Conservation (phyloP, 2,113 vertebrate genomes). For the Bufo bufo region DNA sequence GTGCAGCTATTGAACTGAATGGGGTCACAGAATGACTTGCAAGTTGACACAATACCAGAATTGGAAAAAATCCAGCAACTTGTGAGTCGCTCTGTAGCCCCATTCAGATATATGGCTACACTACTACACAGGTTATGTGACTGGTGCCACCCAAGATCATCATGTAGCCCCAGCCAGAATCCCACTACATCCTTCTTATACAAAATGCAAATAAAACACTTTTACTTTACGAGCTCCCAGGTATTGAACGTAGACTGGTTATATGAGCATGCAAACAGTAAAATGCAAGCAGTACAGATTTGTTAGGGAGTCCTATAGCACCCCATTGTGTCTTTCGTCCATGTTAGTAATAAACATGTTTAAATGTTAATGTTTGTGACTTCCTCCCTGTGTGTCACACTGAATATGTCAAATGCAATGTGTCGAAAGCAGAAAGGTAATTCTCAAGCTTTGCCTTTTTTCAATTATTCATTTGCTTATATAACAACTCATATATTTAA, state of each 20-base stretch:
- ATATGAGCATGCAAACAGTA: background rate
- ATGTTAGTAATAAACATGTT: slow-evolving; percentile 2
- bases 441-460: slow-evolving; percentile 22
- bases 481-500: slow-evolving; percentile 45
- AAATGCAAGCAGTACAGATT: background rate
- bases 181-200: no score
- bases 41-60: no score
- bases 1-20: no score
- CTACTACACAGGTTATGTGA: no score
- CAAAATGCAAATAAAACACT: no score
- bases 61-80: no score
- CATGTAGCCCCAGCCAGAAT: no score
- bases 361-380: slow-evolving; percentile 32
- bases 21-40: no score
- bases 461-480: slow-evolving; percentile 53
- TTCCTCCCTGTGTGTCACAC: slow-evolving; percentile 34
- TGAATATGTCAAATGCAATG: slow-evolving; percentile 44
- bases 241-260: background rate
- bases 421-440: slow-evolving; percentile 23
- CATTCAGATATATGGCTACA: no score
- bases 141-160: no score
- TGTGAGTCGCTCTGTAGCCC: no score
- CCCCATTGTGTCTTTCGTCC: background rate
- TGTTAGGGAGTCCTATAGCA: background rate
- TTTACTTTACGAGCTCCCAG: background rate